Base-by-base conservation (phyloP, 2,888 invertebrate species). In the Idaea dimidiata region DNA sequence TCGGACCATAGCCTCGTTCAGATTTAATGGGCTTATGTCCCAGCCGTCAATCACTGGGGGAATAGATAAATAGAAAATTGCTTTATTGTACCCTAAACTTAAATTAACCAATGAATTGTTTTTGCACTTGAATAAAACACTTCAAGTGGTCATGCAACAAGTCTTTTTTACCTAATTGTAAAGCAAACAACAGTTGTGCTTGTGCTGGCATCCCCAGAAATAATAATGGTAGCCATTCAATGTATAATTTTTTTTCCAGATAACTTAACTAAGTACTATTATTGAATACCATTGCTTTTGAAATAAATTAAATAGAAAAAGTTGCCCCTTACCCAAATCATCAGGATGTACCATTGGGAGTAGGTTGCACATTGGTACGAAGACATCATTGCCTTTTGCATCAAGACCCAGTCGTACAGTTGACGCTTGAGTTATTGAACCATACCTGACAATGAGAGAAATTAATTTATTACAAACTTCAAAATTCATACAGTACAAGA, bases 261-360 rank as follows among this genome's bases (percentile, higher is more conserved):
- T 3, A 24, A 24, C 24, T 24, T 3, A 5, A 24, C 24, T 24
- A 24, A 24, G n/a, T n/a, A n/a, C n/a, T 24, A 24, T 24, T 3
- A 24, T 24, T 3, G 5, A 24, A 24, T 24, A 24, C 1, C 24
- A 24, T 1, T 24, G 1, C 24, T 3, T 24, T 24, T 24, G 5
- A 24, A 24, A 3, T 24, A 24, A 24, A 24, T 5, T 1, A 24
- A 24, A 24, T 24, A 31, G 31, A 6, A 33, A 57, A 55, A 17
- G 18, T 43, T 32, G 54, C 17, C 24, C 17, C 86, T 85, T 73
- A 93, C 93, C 90, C 61, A 99, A 93, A 76, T 98, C 96, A 83
- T 98, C 94, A 0, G 99, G 98, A 79, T 97, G 92, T 0, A 98
- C 95, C 96, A 98, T 97, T 0, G 99, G 99, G 31, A 99, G 86